Evolutionary conservation across 1,140 invertebrate genomes (phyloP), one percentile per base, ranked within the genome.

Genomic region (Pseudomyrmex cubaensis): DNA sequence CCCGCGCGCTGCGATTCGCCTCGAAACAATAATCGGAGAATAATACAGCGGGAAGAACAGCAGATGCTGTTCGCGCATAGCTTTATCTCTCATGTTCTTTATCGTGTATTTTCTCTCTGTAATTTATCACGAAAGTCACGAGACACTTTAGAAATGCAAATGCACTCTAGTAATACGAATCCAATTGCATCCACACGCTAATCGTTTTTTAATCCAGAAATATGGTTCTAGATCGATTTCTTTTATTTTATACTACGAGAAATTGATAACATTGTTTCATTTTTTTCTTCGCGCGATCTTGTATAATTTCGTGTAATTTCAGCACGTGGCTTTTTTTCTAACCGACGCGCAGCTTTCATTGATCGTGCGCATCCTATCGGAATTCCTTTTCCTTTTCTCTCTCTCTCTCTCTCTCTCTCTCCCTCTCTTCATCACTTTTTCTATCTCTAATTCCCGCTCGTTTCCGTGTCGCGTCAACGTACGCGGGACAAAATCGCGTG

Each of bases 401-500:
- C 22, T 63, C 22, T 20, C 20, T 20, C 20, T 20, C 20, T 20
- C 20, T 20, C 20, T 20, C 20, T 20, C 20, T 20, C 20, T 20
- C 20, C 20, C 20, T 0, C 20, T 20, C 20, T 20, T 0, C 20
- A 0, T 20, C 8, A 54, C 10, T 63, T 56, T 48, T 17, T 48
- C 25, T 44, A 17, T 1, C 1, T 57, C n/a, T 9, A 15, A 12
- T n/a, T 17, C 74, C 20, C 75, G 52, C 12, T 1, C 1, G 35
- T 12, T 7, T 80, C 44, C 44, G 48, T 54, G 54, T 59, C 44
- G 64, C 66, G 54, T 35, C 66, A 52, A 17, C 72, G 73, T 9
- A 25, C 62, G 52, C 22, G 35, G 63, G 52, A 70, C 52, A 44
- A 70, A 80, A 80, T 70, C 44, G 64, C 76, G 76, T 69, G 76